Evolutionary conservation across 2,797 vertebrate genomes (phyloP).

Genomic region (Halcyon leucocephala): DNA sequence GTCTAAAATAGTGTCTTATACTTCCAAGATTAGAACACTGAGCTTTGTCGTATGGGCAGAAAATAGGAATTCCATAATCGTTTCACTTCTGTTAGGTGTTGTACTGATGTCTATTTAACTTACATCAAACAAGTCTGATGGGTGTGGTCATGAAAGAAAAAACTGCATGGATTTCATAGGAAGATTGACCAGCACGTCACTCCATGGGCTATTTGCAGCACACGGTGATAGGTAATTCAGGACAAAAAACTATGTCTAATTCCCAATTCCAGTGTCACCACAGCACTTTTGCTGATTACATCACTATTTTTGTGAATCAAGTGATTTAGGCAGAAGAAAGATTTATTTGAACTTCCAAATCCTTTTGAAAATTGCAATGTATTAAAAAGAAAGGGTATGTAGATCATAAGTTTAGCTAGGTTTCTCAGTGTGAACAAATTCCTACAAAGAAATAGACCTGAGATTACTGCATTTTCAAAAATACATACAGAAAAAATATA

Average conservation of each 20-base stretch:
- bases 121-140: neutral
- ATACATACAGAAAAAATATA: neutral
- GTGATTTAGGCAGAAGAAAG: neutral
- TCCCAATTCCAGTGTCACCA: neutral
- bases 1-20: neutral
- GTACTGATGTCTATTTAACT: neutral
- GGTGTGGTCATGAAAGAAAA: neutral
- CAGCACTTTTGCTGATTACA: neutral
- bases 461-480: neutral
- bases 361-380: neutral
- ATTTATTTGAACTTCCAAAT: neutral
- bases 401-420: neutral
- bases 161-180: neutral
- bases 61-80: neutral
- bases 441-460: neutral
- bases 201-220: neutral
- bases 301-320: neutral
- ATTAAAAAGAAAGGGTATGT: neutral
- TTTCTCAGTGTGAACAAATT: neutral
- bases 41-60: rapidly evolving
- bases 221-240: neutral
- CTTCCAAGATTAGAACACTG: neutral
- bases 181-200: neutral
- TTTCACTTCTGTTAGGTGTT: neutral
- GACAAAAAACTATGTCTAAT: neutral